Evolutionary conservation across 2,113 vertebrate species (phyloP), one percentile per base, ranked within the genome.

Genomic region (Platycercus adscitus): DNA sequence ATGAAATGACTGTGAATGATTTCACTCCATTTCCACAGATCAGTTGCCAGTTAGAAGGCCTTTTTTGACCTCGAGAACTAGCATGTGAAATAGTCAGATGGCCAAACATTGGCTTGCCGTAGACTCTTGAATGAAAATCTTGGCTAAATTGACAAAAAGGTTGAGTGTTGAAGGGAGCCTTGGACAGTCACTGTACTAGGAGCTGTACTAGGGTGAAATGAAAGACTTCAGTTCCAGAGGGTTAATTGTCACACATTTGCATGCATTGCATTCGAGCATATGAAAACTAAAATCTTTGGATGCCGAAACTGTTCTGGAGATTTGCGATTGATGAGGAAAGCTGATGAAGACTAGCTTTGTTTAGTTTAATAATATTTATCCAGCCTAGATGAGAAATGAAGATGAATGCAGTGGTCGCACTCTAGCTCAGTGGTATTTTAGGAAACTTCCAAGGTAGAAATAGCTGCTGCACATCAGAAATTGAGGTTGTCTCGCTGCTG

Each of bases 381-480:
- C 3, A 18, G 10, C n/a, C 76, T 84, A 81, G 69, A 49, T 92
- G 35, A 69, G 73, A 81, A 89, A 56, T 69, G 11, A 89, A 93
- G 85, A 86, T 61, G 77, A 69, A 31, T 84, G 76, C 41, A 44
- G 37, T 84, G 78, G n/a, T 85, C 56, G 78, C 52, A 43, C 61
- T 79, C 6, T 72, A 72, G 41, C n/a, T 84, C 63, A 63, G 52
- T 39, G 50, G 56, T 81, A 72, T 92, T 94, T 96, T 81, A 85
- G 86, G 94, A 95, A 93, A 23, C 41, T 86, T 86, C 47, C 1
- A 17, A 75, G 73, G 72, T 20, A 81, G 73, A 92, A 96, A 91
- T 94, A 96, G 69, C 82, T 86, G 43, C 55, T 92, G 72, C 50
- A 43, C 61, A 79, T 94, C 70, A 86, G 86, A 86, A 83, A 70